Evolutionary conservation across 2,888 invertebrate species (phyloP), one percentile per base, ranked within the genome.

Genomic region (Dolichopus griseipennis): DNA sequence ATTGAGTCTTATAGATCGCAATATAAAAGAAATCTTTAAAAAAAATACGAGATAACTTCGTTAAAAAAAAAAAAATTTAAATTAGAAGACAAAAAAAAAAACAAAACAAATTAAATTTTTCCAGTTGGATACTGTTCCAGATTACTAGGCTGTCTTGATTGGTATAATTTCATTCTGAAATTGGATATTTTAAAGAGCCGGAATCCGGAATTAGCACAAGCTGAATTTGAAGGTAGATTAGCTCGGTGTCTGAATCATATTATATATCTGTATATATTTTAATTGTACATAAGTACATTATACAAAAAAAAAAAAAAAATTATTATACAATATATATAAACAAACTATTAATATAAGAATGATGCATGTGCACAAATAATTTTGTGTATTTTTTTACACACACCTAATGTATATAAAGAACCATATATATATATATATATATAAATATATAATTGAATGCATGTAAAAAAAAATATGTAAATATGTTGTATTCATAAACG

Each of bases 21-120:
- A 4, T 27, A 27, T 27, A 27, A 27, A 4, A 27, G 27, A 27
- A 27, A n/a, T n/a, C n/a, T 27, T 4, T 27, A 27, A 27, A 27
- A 27, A 27, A 27, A 27, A n/a, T n/a, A n/a, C n/a, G n/a, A n/a
- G n/a, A n/a, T n/a, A n/a, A n/a, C n/a, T n/a, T n/a, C n/a, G n/a
- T n/a, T n/a, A n/a, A 27, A 27, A 27, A 5, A 27, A 27, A 27
- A 27, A 5, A 27, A 5, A 27, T 27, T 27, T 27, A 37, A 37
- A 12, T 37, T 10, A 37, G 37, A 37, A 37, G 8, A 37, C 12
- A 37, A 8, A 37, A 37, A 37, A 37, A 18, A 34, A 65, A 65
- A 65, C 18, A 65, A 65, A 33, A 41, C n/a, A 65, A 65, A 65
- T 37, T 37, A 65, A n/a, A 65, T 37, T 41, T 52, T 52, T 52